Conservation (phyloP, 2,113 vertebrate genomes). For the Engraulis encrasicolus region DNA sequence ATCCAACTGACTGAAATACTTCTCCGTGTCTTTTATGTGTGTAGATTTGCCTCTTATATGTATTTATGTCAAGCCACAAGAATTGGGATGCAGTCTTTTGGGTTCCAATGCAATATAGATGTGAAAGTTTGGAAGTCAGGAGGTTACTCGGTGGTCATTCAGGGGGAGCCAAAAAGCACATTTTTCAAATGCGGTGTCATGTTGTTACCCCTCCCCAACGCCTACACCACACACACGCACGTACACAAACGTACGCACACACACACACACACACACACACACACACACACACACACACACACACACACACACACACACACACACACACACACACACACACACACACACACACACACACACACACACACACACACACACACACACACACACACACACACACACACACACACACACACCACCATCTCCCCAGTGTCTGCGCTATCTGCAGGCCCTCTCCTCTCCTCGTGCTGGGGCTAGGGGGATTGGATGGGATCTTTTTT, state of each 20-base stretch:
- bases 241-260: background rate
- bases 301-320: background rate
- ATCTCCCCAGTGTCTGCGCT: background rate
- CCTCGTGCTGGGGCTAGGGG: conserved; percentile 40
- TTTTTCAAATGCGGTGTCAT: conserved; percentile 12
- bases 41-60: conserved; percentile 62
- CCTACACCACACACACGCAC: background rate
- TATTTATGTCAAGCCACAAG: conserved; percentile 58
- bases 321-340: background rate
- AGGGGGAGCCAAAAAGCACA: background rate
- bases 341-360: background rate
- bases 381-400: background rate
- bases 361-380: background rate
- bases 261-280: background rate
- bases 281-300: background rate
- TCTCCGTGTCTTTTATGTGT: conserved; percentile 54
- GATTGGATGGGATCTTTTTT: conserved; percentile 34
- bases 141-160: conserved; percentile 2
- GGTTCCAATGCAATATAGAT: conserved; percentile 48
- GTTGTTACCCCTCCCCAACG: background rate
- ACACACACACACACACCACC: background rate
- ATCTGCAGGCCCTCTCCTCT: conserved; percentile 52
- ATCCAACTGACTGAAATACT: conserved; percentile 60
- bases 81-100: conserved; percentile 59
- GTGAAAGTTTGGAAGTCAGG: conserved; percentile 33